These are phyloP conservation scores for Nibea coibor DNA, from an alignment of 2,113 vertebrate species.

Conservation along the genomic window DNA sequence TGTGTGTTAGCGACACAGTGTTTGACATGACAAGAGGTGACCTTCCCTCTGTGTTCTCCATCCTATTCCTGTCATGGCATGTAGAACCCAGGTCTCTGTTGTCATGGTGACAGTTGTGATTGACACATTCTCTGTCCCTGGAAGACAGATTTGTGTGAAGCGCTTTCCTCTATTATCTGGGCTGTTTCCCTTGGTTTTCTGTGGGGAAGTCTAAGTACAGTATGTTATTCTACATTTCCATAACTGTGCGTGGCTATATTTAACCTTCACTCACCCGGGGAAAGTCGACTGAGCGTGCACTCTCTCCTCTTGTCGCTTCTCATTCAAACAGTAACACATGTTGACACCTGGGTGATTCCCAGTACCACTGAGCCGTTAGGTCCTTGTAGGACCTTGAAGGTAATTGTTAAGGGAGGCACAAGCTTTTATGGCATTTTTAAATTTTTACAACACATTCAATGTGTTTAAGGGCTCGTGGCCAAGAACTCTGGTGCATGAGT, in stretches of 20 bases:
- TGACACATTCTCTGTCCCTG: slow-evolving; percentile 68
- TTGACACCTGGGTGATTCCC: slow-evolving; percentile 32
- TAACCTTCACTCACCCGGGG: slow-evolving; percentile 33
- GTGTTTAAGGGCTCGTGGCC: slow-evolving; percentile 17
- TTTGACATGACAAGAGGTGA: slow-evolving; percentile 80
- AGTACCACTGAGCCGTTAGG: neutral
- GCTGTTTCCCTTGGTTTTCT: slow-evolving; percentile 46
- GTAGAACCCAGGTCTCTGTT: slow-evolving; percentile 67
- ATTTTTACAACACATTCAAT: slow-evolving; percentile 9
- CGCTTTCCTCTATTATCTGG: slow-evolving; percentile 60
- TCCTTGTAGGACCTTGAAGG: slow-evolving; percentile 31
- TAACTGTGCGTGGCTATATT: slow-evolving; percentile 16
- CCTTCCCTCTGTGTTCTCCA: slow-evolving; percentile 73
- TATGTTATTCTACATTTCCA: slow-evolving; percentile 42
- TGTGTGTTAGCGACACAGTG: slow-evolving; percentile 37
- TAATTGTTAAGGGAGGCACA: slow-evolving; percentile 20
- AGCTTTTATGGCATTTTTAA: slow-evolving; percentile 24
- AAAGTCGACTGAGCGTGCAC: slow-evolving; percentile 12
- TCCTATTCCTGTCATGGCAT: slow-evolving; percentile 68
- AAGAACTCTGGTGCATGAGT: neutral
- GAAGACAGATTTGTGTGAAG: slow-evolving; percentile 75
- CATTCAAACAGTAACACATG: slow-evolving; percentile 24
- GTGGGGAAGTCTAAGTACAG: slow-evolving; percentile 10
- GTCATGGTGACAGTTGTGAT: slow-evolving; percentile 76
- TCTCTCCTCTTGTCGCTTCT: neutral